Conservation (phyloP, 2,113 vertebrate species). For the Petroica traversi region DNA sequence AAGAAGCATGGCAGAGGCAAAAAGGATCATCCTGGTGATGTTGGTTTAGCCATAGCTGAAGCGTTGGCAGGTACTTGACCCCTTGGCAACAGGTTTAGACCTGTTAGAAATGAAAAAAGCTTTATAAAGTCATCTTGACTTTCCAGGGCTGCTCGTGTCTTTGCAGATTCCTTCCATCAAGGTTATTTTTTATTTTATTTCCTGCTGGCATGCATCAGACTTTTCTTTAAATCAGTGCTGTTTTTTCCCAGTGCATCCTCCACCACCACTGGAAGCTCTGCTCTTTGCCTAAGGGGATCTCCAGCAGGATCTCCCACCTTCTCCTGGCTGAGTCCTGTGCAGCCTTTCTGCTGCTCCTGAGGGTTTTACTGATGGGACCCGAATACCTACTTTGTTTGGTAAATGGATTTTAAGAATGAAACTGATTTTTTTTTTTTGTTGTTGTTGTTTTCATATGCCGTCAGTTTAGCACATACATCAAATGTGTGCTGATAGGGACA, state of each 20-base stretch:
- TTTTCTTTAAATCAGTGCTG: background rate
- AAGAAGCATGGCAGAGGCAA: background rate
- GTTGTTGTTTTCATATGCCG: background rate
- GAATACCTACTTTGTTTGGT: background rate
- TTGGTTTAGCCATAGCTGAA: too few relatives aligned
- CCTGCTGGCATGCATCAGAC: background rate
- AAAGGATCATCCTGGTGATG: background rate
- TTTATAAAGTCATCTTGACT: background rate
- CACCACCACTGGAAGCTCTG: background rate
- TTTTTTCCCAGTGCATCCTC: background rate
- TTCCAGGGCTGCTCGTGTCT: background rate
- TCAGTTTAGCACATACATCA: constrained; percentile 41
- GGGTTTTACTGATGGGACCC: background rate
- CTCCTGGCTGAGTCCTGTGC: background rate
- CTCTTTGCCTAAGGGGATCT: background rate
- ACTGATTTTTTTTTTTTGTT: background rate
- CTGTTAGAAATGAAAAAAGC: background rate
- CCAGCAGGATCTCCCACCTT: background rate
- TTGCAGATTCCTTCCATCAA: background rate
- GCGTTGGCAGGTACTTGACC: background rate
- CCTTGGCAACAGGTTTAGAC: background rate
- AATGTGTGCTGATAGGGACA: constrained; percentile 20
- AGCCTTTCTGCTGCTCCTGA: background rate
- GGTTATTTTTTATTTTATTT: background rate
- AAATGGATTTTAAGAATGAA: constrained; percentile 35